phyloP scores from a whole-genome alignment of 2,113 vertebrate species.

The Bostrychus sinensis region DNA sequence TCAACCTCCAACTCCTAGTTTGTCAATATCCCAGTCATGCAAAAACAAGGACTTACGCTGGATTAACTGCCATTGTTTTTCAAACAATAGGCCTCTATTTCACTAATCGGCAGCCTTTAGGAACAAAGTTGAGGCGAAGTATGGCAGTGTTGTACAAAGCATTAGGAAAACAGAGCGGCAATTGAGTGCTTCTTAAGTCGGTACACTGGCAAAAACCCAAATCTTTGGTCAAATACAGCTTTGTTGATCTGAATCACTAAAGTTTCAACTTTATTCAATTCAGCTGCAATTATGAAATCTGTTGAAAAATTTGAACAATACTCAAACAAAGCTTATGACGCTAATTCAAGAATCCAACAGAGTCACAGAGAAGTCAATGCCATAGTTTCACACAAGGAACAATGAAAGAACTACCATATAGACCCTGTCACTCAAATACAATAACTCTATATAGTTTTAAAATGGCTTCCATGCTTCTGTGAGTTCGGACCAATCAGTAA shows the following conservation, averaged over 20 bases:
- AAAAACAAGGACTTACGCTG: conserved; percentile 39
- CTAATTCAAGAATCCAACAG: conserved; percentile 4
- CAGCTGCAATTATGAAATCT: conserved; percentile 5
- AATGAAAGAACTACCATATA: background rate
- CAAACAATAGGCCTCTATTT: conserved; percentile 60
- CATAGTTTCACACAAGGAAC: background rate
- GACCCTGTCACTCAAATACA: conserved; percentile 24
- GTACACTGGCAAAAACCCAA: conserved; percentile 47
- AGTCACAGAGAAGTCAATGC: conserved; percentile 5
- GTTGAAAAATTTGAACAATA: conserved; percentile 2
- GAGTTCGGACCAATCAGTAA: conserved; percentile 52
- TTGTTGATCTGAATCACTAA: conserved; percentile 33
- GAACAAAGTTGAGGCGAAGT: conserved; percentile 46
- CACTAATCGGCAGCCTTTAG: conserved; percentile 48
- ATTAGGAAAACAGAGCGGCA: conserved; percentile 56
- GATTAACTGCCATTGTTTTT: conserved; percentile 59
- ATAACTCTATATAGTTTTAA: conserved; percentile 34
- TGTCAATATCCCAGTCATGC: conserved; percentile 47
- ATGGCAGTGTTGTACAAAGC: conserved; percentile 34
- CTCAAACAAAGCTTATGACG: background rate
- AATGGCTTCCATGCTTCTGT: conserved; percentile 42
- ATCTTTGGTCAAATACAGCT: conserved; percentile 57
- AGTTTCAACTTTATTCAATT: conserved; percentile 12
- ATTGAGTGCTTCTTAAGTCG: conserved; percentile 54
- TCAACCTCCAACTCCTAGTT: conserved; percentile 41